Evolutionary conservation across 2,113 vertebrate genomes (phyloP), one percentile per base, ranked within the genome.

Genomic region (Actenoides lindsayi): DNA sequence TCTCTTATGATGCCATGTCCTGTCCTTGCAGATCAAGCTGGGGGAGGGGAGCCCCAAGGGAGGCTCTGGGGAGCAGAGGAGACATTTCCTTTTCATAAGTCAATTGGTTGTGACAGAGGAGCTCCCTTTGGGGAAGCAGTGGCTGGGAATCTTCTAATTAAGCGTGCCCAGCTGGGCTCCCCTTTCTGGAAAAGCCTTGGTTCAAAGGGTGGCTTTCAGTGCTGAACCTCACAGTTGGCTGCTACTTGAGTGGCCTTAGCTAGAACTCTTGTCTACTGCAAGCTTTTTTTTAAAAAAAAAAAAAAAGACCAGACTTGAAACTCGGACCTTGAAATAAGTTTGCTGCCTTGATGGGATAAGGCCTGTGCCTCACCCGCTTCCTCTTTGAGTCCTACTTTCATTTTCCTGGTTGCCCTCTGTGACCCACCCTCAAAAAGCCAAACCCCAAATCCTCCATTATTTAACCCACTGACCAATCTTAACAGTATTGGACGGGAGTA

Each of bases 341-440:
- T 81, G 8, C 7, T 3, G 21, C 11, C 18, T 20, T 5, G 10
- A 27, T 39, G 23, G 16, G 17, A 27, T 27, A 16, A 71, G 23
- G 13, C 5, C 19, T 60, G 14, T 33, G 17, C 33, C 63, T 44
- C 10, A 21, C 18, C 11, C 77, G 20, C 21, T 30, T 78, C 53
- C 48, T 30, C 21, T 4, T 2, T 39, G 35, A 6, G 37, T 31
- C 71, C 37, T 6, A 15, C 9, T 37, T 13, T 28, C 2, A 0
- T 21, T 62, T 81, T 56, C 6, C 33, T 92, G n/a, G 14, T 11
- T 78, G 16, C 5, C 8, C 8, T 80, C 28, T 27, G 2, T 28
- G 27, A 31, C 27, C 35, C 9, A 17, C 6, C 28, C 20, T 11
- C 2, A 28, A 50, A 77, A 78, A 74, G 6, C 35, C 46, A 64